These are phyloP conservation scores for Triplophysa rosa DNA, from an alignment of 2,113 vertebrate species.

Conservation along the genomic window DNA sequence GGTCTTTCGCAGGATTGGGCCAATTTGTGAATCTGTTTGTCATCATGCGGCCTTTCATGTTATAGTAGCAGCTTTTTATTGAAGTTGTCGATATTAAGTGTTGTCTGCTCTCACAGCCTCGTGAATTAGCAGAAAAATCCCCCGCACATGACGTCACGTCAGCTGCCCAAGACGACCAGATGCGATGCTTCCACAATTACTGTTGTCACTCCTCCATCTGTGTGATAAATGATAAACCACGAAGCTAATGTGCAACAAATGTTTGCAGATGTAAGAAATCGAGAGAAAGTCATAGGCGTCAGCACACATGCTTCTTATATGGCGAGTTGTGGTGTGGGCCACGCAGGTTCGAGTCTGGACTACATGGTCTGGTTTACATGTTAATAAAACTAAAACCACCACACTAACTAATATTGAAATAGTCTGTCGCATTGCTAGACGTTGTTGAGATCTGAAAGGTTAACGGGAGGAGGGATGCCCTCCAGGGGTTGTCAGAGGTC, in stretches of 20 bases:
- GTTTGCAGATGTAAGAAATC: neutral
- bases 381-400: too few relatives aligned
- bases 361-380: too few relatives aligned
- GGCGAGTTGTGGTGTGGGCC: too few relatives aligned
- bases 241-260: neutral
- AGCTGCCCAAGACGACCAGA: constrained; percentile 10
- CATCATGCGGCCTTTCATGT: constrained; percentile 1
- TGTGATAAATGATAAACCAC: neutral
- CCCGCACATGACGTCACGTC: neutral
- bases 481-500: constrained; percentile 2
- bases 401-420: neutral
- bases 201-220: neutral
- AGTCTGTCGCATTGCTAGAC: neutral
- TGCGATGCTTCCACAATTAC: constrained; percentile 1
- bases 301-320: too few relatives aligned
- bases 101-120: neutral
- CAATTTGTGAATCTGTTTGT: constrained; percentile 18
- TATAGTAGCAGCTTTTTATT: constrained; percentile 12
- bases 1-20: neutral
- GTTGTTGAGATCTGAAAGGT: neutral
- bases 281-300: too few relatives aligned
- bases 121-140: neutral
- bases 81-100: neutral
- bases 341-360: neutral
- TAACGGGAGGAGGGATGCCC: neutral